Conservation (phyloP, 2,113 vertebrate species). For the Melanerpes aurifrons region DNA sequence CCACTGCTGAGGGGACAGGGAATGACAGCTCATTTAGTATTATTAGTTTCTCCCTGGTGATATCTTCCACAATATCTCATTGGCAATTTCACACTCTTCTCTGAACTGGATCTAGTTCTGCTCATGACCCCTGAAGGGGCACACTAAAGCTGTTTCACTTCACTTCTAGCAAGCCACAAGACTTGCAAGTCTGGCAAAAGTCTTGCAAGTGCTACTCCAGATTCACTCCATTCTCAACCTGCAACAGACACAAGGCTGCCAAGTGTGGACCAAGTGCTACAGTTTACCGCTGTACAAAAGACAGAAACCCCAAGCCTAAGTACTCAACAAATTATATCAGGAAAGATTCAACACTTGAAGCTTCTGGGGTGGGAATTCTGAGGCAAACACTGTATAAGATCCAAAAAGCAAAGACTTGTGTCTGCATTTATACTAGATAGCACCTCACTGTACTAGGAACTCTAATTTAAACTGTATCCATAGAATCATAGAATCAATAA, state of each 20-base stretch:
- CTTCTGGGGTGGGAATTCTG: background rate
- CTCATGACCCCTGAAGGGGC: background rate
- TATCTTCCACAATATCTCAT: background rate
- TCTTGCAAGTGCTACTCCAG: background rate
- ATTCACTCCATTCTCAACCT: background rate
- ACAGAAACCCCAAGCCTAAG: background rate
- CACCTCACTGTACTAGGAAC: background rate
- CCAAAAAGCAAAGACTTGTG: background rate
- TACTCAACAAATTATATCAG: background rate
- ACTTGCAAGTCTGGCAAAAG: background rate
- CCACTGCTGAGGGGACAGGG: background rate
- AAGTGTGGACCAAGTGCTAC: background rate
- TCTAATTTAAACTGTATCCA: background rate
- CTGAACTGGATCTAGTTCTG: background rate
- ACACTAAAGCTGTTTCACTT: background rate
- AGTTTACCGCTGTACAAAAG: background rate
- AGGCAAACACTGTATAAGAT: background rate
- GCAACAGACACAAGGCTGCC: accelerated
- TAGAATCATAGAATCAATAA: no score
- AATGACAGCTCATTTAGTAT: background rate
- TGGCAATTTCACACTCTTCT: background rate
- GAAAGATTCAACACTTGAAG: background rate
- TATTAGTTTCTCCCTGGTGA: background rate
- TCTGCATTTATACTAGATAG: background rate
- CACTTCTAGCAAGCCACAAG: accelerated